phyloP scores from a whole-genome alignment of 1,140 invertebrate genomes.

The Tetramorium simillimum region DNA sequence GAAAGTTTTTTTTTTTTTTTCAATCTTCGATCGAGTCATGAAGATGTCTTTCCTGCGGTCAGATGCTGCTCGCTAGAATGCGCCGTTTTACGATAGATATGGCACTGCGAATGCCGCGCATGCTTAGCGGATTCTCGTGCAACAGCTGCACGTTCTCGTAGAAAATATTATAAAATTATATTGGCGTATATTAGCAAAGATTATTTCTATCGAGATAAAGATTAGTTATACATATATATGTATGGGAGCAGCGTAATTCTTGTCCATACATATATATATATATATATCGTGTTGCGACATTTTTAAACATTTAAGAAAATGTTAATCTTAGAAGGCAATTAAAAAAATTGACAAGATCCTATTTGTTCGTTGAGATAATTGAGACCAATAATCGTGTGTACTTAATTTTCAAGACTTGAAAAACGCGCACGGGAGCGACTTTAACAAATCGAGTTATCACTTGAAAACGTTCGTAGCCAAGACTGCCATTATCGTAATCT shows the following conservation, averaged over 20 bases:
- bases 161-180: not conserved
- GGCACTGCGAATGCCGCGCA: not conserved
- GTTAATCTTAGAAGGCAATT: not conserved
- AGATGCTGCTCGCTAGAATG: not conserved
- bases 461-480: slow-evolving; percentile 24
- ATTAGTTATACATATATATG: no score
- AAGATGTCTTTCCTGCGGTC: slow-evolving; percentile 34
- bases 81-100: slow-evolving; percentile 1
- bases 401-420: not conserved
- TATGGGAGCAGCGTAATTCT: not conserved
- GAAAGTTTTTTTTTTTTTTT: not conserved
- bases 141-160: not conserved
- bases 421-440: not conserved
- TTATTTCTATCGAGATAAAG: not conserved
- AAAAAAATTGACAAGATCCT: not conserved
- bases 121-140: not conserved
- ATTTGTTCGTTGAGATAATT: not conserved
- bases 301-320: not conserved
- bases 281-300: no score
- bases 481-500: slow-evolving; percentile 41
- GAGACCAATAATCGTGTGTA: not conserved
- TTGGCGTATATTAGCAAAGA: not conserved
- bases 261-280: no score
- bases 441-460: slow-evolving; percentile 37
- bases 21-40: slow-evolving; percentile 11